Evolutionary conservation across 2,113 vertebrate species (phyloP), one percentile per base, ranked within the genome.

Genomic region (Empidonax alnorum): DNA sequence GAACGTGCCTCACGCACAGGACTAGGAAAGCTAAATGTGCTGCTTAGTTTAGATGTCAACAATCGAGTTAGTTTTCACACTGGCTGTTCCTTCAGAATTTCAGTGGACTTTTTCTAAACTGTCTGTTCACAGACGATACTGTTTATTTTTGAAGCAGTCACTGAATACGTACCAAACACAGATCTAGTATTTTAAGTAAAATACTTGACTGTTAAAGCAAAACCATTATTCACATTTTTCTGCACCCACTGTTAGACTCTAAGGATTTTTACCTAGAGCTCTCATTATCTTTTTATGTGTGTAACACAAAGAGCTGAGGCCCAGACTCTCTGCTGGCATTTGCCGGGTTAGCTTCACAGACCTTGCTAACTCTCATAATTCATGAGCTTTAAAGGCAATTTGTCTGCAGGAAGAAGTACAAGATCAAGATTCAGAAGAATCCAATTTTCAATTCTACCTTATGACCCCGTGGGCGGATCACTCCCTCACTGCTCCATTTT

Each of bases 351-450:
- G 56, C 76, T 88, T 56, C 44, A 19, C 4, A 27, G 73, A 55
- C 86, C 56, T 86, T 17, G 2, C 24, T 28, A 66, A 50, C 68
- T 67, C 79, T 75, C 72, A 27, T 75, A 83, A 92, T 65, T 84
- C 22, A 67, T 35, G n/a, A 84, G 7, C 41, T 92, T 94, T 77
- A 84, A 69, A 93, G 73, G 77, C 84, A 93, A 69, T 72, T 71
- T 89, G 66, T 82, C 89, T 78, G 84, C 52, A 84, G 86, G 62
- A 89, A 71, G 37, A 84, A 90, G 76, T 59, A 86, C 76, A 72
- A 92, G 83, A 80, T 69, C 23, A 52, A 77, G 79, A 90, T 59
- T 71, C 50, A 76, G 47, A 90, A 92, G 79, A 92, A 84, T 58
- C 37, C 2, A 12, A 76, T 87, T 88, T 84, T 65, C 50, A 66